phyloP scores from a whole-genome alignment of 2,797 vertebrate species.

The Helarctos malayanus region DNA sequence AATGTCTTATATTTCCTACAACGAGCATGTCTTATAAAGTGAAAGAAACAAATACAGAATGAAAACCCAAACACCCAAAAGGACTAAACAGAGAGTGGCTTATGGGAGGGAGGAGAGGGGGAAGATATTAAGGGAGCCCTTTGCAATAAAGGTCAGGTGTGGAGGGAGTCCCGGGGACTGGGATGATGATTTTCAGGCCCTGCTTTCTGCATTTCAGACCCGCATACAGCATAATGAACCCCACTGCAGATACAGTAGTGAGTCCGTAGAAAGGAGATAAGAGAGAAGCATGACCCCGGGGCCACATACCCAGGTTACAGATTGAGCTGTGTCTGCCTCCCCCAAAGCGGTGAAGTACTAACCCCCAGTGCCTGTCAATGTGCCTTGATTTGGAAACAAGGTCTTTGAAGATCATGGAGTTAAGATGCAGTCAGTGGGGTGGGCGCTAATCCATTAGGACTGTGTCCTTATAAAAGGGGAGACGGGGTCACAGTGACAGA shows the following conservation, averaged over 20 bases:
- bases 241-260: rapidly evolving
- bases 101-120: background rate
- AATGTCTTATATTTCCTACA: background rate
- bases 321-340: rapidly evolving
- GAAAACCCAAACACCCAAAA: background rate
- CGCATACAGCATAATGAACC: rapidly evolving
- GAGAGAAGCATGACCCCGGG: background rate
- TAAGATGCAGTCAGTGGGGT: background rate
- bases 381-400: background rate
- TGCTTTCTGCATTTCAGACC: background rate
- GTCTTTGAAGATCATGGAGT: background rate
- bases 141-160: background rate
- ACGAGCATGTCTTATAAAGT: background rate
- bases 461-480: background rate
- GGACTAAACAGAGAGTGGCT: background rate
- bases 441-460: rapidly evolving
- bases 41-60: background rate
- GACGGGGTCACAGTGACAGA: background rate
- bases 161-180: background rate
- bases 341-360: background rate
- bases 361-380: rapidly evolving
- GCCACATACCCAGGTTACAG: rapidly evolving
- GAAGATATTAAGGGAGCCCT: background rate
- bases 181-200: background rate
- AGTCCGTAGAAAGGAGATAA: background rate